Conservation (phyloP, 2,113 vertebrate species). For the Marmota monax region DNA sequence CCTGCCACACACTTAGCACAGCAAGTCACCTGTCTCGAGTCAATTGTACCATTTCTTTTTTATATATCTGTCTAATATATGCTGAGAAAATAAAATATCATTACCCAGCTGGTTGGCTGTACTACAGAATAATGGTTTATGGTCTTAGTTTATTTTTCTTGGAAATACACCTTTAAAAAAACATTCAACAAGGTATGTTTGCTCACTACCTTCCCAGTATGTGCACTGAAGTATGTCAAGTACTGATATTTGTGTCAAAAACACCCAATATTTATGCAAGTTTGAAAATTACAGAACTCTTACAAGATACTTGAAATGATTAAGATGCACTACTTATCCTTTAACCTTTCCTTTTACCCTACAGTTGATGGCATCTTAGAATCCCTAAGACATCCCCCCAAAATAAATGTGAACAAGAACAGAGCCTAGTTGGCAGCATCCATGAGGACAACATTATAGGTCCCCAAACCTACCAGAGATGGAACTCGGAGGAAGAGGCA, state of each 20-base stretch:
- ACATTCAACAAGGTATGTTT: background rate
- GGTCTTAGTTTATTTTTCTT: background rate
- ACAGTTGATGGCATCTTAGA: conserved; percentile 28
- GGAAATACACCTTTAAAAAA: background rate
- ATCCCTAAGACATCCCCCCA: background rate
- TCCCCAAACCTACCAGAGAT: background rate
- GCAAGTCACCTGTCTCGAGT: background rate
- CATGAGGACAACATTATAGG: background rate
- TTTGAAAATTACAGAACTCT: conserved; percentile 66
- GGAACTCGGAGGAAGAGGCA: background rate
- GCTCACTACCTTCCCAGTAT: conserved; percentile 29
- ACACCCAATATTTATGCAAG: conserved; percentile 73
- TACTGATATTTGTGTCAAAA: conserved; percentile 45
- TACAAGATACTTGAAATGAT: conserved; percentile 66
- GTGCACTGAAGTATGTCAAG: conserved; percentile 37
- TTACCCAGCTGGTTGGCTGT: background rate
- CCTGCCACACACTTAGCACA: background rate
- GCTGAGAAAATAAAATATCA: background rate
- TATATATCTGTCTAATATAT: background rate
- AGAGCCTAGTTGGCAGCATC: background rate
- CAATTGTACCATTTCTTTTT: background rate
- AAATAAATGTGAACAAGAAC: conserved; percentile 25
- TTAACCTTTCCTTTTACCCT: conserved; percentile 55
- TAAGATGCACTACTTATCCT: conserved; percentile 57
- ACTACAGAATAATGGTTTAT: background rate